Conservation (phyloP, 2,888 invertebrate species). For the Timema podura region DNA sequence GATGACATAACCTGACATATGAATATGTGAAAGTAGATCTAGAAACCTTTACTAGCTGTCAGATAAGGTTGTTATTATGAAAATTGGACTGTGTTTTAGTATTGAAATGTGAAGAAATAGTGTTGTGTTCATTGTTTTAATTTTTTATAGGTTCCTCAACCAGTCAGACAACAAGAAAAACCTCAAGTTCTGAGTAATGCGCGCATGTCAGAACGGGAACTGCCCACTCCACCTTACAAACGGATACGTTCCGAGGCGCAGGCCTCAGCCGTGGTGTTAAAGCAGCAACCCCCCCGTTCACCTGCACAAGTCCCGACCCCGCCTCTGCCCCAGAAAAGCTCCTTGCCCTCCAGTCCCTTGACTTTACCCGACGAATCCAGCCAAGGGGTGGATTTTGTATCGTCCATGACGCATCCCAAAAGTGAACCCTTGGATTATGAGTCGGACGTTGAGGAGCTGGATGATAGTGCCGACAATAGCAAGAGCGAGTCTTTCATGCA, state of each 20-base stretch:
- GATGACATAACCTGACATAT: too few species aligned
- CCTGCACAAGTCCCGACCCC: neutral
- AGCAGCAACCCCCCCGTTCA: neutral
- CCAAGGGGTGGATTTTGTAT: constrained; percentile 3
- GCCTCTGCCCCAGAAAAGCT: neutral
- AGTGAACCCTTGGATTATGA: constrained; percentile 8
- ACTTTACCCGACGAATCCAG: neutral
- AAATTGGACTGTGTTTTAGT: too few species aligned
- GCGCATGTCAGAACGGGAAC: neutral
- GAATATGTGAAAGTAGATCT: too few species aligned
- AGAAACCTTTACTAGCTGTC: too few species aligned
- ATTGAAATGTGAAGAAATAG: too few species aligned
- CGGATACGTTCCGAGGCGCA: neutral
- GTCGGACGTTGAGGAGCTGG: constrained; percentile 11
- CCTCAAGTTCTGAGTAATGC: too few species aligned
- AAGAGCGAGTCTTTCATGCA: constrained; percentile 9
- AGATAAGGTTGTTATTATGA: too few species aligned
- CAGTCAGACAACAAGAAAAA: too few species aligned
- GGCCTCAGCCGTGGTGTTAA: neutral
- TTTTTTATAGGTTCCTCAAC: too few species aligned
- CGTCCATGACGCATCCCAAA: constrained; percentile 1
- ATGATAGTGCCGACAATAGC: neutral
- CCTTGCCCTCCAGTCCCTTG: constrained; percentile 6
- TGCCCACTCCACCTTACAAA: neutral
- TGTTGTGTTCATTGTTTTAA: too few species aligned